Evolutionary conservation across 2,113 vertebrate genomes (phyloP).

Genomic region (Platysteira castanea): DNA sequence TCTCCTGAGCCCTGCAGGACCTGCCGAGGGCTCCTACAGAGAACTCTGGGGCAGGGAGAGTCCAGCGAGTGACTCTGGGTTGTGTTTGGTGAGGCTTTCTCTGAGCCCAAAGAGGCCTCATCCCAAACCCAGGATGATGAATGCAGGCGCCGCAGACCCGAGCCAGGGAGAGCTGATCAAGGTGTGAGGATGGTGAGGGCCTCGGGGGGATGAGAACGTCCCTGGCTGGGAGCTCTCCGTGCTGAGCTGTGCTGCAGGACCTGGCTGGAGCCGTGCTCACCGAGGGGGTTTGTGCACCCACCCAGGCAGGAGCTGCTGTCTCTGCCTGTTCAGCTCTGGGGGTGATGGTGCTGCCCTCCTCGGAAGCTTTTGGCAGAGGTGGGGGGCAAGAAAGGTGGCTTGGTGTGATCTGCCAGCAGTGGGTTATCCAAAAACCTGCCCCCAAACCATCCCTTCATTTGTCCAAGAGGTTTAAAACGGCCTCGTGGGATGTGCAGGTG

Average conservation of each 20-base stretch:
- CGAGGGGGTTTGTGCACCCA: accelerated
- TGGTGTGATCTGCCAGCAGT: background rate
- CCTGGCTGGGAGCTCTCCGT: background rate
- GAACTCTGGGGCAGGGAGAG: background rate
- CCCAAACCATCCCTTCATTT: background rate
- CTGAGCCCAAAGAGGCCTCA: background rate
- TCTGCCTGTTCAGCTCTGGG: accelerated
- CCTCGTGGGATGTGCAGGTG: background rate
- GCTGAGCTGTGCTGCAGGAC: background rate
- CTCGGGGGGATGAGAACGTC: background rate
- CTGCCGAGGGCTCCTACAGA: background rate
- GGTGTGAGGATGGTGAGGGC: background rate
- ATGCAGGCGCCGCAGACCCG: background rate
- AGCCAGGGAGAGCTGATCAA: background rate
- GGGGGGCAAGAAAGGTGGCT: too few relatives aligned
- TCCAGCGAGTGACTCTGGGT: background rate
- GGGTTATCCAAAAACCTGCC: accelerated
- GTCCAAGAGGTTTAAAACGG: accelerated
- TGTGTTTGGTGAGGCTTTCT: background rate
- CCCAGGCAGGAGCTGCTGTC: accelerated
- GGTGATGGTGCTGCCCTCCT: background rate
- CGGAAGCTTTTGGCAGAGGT: background rate
- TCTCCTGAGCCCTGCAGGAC: background rate
- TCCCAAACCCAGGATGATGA: background rate
- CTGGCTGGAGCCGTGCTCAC: background rate